These are phyloP conservation scores for Gerosis bhagava DNA, from an alignment of 2,888 invertebrate species.

Conservation along the genomic window DNA sequence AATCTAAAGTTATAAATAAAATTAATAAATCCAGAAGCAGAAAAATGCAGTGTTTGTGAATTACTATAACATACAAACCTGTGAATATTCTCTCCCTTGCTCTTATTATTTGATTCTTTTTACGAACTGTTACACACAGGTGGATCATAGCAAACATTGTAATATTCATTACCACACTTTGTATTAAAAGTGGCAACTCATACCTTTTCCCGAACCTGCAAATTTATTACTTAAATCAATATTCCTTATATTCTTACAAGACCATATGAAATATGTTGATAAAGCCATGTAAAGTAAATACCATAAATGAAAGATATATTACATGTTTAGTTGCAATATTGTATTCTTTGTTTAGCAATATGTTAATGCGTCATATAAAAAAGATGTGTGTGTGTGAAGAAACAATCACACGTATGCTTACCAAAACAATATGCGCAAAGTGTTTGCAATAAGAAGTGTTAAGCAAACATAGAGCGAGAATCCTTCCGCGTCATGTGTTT, in stretches of 20 bases:
- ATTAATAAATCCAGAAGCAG: conserved; percentile 33
- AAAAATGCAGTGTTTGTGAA: conserved; percentile 19
- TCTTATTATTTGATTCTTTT: conserved; percentile 90
- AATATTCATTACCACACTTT: conserved; percentile 98
- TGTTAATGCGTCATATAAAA: conserved; percentile 1
- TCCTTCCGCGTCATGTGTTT: conserved; percentile 96
- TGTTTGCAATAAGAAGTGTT: conserved; percentile 97
- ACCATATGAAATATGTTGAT: no score
- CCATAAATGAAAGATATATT: no score
- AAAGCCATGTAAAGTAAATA: no score
- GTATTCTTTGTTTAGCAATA: conserved; percentile 2
- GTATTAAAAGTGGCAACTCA: conserved; percentile 96
- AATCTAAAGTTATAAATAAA: no score
- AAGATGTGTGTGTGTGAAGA: no score
- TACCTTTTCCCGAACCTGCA: conserved; percentile 98
- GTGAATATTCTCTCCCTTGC: conserved; percentile 91
- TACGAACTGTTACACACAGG: conserved; percentile 93
- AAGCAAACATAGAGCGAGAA: conserved; percentile 98
- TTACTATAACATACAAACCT: conserved; percentile 80
- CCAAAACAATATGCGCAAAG: conserved; percentile 98
- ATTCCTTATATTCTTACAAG: conserved; percentile 87
- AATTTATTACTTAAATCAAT: conserved; percentile 34
- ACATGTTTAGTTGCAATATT: no score
- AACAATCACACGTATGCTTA: no score
- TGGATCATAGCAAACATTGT: conserved; percentile 98